Percentiles rank a stretch among this genome's conserved stretches.
phyloP scores from a whole-genome alignment of 2,888 invertebrate species.

The Lomographa bimaculata region DNA sequence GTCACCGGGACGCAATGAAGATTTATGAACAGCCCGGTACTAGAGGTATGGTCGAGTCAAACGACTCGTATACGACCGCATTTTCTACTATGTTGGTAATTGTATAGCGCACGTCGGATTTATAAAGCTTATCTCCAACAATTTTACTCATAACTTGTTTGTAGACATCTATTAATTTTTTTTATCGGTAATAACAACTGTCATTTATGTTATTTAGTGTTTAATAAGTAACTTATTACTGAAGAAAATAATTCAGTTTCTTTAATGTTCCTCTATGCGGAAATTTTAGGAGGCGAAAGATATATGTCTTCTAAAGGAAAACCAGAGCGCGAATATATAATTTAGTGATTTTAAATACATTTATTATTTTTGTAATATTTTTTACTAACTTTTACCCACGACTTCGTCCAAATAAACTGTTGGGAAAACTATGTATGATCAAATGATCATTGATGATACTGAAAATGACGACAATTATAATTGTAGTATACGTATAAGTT shows the following conservation, averaged over 20 bases:
- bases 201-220: conserved; percentile 21
- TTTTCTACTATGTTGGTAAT: conserved; percentile 62
- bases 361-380: too few species aligned
- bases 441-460: too few species aligned
- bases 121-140: conserved; percentile 38
- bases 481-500: too few species aligned
- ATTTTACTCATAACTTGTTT: conserved; percentile 32
- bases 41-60: conserved; percentile 54
- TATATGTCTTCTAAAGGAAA: too few species aligned
- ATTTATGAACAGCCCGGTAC: conserved; percentile 78
- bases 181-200: conserved; percentile 23
- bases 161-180: conserved; percentile 28
- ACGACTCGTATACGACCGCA: conserved; percentile 51
- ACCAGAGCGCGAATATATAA: too few species aligned
- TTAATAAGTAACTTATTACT: too few species aligned
- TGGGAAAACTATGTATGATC: too few species aligned
- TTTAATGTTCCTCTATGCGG: background rate
- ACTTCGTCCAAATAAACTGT: too few species aligned
- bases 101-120: conserved; percentile 50
- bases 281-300: too few species aligned
- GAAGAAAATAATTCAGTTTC: background rate
- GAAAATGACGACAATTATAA: too few species aligned
- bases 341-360: too few species aligned
- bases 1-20: conserved; percentile 83
- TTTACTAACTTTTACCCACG: too few species aligned